These are phyloP conservation scores for Otus scops DNA, from an alignment of 2,797 vertebrate genomes.

Conservation along the genomic window DNA sequence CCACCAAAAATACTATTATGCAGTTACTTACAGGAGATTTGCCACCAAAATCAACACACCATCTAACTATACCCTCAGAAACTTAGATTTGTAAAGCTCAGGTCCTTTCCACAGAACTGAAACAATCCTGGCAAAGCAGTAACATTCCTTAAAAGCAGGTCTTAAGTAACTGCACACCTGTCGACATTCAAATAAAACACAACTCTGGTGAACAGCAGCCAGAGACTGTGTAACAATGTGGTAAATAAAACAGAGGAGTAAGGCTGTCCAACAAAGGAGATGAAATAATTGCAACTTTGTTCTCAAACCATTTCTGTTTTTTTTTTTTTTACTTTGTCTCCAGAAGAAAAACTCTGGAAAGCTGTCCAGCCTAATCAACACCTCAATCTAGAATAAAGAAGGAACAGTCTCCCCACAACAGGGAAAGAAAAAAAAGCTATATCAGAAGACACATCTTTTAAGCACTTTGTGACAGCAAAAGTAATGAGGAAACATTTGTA, in stretches of 20 bases:
- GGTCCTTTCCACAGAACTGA: neutral
- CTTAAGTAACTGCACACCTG: slow-evolving; percentile 55
- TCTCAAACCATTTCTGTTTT: neutral
- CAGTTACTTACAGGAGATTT: neutral
- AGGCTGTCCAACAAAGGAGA: neutral
- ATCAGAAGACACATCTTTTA: neutral
- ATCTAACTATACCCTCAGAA: neutral
- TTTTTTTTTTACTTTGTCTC: neutral
- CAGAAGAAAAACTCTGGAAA: neutral
- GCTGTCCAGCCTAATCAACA: neutral
- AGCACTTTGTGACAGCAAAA: neutral
- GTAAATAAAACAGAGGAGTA: slow-evolving; percentile 15
- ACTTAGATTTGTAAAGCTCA: neutral
- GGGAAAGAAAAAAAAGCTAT: neutral
- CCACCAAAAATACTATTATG: accelerated
- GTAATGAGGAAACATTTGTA: neutral
- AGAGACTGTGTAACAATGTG: slow-evolving; percentile 7
- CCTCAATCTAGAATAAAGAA: neutral
- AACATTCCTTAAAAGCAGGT: slow-evolving; percentile 30
- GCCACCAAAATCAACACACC: neutral
- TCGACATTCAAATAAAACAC: slow-evolving; percentile 35
- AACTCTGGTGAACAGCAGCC: neutral
- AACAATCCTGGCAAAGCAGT: neutral
- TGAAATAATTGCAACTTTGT: neutral
- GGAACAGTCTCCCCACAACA: neutral